Percentiles rank a stretch among this genome's conserved stretches.
Conservation (phyloP, 2,888 invertebrate genomes). For the Stenurella melanura region DNA sequence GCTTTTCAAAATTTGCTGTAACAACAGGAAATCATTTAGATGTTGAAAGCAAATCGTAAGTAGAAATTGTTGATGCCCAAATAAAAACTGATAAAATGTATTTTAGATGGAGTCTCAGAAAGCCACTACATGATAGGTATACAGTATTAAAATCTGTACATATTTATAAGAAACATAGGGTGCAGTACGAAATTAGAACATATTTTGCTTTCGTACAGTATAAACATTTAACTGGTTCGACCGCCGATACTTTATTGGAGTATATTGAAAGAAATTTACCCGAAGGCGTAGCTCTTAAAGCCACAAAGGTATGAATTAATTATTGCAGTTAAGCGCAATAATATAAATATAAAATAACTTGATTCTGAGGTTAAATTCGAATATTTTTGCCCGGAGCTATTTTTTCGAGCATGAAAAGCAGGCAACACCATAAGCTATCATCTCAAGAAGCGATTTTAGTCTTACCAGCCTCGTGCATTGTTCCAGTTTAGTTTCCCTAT, state of each 20-base stretch:
- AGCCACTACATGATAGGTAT: conserved; percentile 84
- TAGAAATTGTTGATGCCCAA: conserved; percentile 52
- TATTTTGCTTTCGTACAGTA: conserved; percentile 91
- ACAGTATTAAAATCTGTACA: conserved; percentile 92
- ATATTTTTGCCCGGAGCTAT: too few relatives aligned
- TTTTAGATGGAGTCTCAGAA: conserved; percentile 84
- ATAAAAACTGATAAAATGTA: background rate
- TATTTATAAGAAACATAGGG: conserved; percentile 93
- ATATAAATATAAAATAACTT: too few relatives aligned
- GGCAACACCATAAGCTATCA: too few relatives aligned
- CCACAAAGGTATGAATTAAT: conserved; percentile 80
- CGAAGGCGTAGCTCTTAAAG: conserved; percentile 96
- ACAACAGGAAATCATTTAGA: conserved; percentile 88
- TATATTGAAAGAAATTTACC: conserved; percentile 97
- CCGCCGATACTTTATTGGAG: conserved; percentile 95
- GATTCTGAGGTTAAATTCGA: too few relatives aligned
- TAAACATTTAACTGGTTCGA: conserved; percentile 92
- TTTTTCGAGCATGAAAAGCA: too few relatives aligned
- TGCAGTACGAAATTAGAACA: conserved; percentile 97
- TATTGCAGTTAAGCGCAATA: background rate
- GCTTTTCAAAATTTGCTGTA: conserved; percentile 90
- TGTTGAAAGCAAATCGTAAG: conserved; percentile 84
- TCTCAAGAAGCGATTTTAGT: too few relatives aligned
- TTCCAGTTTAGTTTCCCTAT: too few relatives aligned
- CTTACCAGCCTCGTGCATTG: too few relatives aligned